Conservation (phyloP, 2,113 vertebrate species). For the Cavia aperea region DNA sequence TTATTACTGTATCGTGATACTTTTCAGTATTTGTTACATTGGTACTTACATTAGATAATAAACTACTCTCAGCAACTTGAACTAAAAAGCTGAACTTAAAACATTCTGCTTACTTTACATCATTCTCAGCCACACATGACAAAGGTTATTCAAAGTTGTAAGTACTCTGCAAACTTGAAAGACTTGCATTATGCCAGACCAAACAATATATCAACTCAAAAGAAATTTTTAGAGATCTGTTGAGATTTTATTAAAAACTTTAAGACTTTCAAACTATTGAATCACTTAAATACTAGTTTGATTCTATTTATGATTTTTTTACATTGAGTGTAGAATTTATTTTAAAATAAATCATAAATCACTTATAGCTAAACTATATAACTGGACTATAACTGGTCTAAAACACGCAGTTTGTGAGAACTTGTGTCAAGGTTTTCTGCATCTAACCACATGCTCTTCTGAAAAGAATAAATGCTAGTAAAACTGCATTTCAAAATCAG, state of each 20-base stretch:
- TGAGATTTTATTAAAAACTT: conserved; percentile 77
- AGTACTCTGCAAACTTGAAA: conserved; percentile 79
- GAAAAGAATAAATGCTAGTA: not conserved
- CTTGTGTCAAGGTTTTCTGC: not conserved
- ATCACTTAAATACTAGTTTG: conserved; percentile 66
- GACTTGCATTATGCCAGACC: conserved; percentile 76
- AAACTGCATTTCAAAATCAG: not conserved
- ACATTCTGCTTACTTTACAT: conserved; percentile 80
- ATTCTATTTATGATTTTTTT: conserved; percentile 47
- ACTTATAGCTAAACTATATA: not conserved
- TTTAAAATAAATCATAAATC: not conserved
- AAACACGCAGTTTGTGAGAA: not conserved
- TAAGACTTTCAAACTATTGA: conserved; percentile 73
- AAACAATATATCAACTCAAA: conserved; percentile 57
- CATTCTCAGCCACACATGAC: conserved; percentile 81
- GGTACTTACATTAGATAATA: conserved; percentile 65
- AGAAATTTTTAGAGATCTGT: conserved; percentile 70
- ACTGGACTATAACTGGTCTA: not conserved
- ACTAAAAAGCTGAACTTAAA: conserved; percentile 76
- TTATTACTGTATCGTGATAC: conserved; percentile 30
- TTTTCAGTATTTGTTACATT: conserved; percentile 4
- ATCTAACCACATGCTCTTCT: not conserved
- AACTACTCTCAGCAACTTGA: conserved; percentile 73
- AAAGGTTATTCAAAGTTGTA: conserved; percentile 80
- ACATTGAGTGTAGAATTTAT: not conserved